A percentile compares a stretch with the other conserved stretches of the same genome.
phyloP scores from a whole-genome alignment of 2,888 invertebrate species.

The Himalopsyche anomala region DNA sequence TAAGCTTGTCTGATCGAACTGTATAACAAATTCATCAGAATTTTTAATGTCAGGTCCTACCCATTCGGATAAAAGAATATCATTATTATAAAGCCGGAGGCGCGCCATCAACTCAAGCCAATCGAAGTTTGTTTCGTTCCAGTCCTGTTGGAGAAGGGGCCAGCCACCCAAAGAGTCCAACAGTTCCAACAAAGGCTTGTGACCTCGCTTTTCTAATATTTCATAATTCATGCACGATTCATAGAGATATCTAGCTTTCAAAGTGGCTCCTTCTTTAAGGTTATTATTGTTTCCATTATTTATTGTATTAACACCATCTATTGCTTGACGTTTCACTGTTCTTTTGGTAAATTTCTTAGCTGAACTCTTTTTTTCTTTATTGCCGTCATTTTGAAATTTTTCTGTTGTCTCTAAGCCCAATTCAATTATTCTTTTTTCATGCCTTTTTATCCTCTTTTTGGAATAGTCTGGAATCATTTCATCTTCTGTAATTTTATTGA shows the following conservation, averaged over 20 bases:
- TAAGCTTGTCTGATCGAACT: constrained; percentile 93
- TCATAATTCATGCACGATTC: constrained; percentile 91
- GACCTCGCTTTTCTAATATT: constrained; percentile 82
- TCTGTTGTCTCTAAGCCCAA: no score
- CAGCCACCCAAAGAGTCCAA: constrained; percentile 89
- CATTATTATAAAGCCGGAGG: constrained; percentile 88
- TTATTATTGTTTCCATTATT: not conserved
- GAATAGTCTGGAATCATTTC: constrained; percentile 67
- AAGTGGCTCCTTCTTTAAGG: constrained; percentile 76
- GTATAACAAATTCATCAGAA: constrained; percentile 91
- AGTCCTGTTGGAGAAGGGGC: constrained; percentile 85
- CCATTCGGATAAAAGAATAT: constrained; percentile 90
- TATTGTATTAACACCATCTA: constrained; percentile 47
- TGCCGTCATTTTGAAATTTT: constrained; percentile 44
- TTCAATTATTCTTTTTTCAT: constrained; percentile 49
- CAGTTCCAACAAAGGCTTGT: constrained; percentile 83
- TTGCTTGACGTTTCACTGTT: constrained; percentile 36
- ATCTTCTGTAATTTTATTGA: not conserved
- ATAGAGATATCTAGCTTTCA: constrained; percentile 90
- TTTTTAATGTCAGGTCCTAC: constrained; percentile 96
- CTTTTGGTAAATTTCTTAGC: not conserved
- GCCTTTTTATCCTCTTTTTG: constrained; percentile 58
- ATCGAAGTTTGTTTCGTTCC: constrained; percentile 82
- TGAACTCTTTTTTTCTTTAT: not conserved
- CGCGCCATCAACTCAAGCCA: constrained; percentile 86